Evolutionary conservation across 2,113 vertebrate species (phyloP).

Genomic region (Phaethon lepturus): DNA sequence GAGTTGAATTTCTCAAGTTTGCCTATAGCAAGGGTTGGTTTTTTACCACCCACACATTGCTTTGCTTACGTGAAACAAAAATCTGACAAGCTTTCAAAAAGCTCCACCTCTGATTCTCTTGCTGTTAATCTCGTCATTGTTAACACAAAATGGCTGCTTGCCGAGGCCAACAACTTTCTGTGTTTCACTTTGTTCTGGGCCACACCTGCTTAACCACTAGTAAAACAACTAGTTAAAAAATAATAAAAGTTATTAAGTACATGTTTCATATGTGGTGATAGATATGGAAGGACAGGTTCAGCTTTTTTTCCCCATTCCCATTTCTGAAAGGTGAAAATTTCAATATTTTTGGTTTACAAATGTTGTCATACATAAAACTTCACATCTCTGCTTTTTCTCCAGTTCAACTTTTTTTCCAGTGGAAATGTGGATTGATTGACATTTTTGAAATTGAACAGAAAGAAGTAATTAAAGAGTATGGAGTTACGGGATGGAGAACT

Average conservation of each 20-base stretch:
- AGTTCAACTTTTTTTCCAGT: background rate
- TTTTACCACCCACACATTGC: conserved; percentile 28
- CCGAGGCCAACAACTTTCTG: background rate
- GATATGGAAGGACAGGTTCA: background rate
- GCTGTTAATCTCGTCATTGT: conserved; percentile 16
- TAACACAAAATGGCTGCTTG: conserved; percentile 6
- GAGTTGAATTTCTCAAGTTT: conserved; percentile 33
- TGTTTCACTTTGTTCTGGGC: background rate
- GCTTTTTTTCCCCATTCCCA: background rate
- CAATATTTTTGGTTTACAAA: background rate
- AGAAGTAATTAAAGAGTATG: background rate
- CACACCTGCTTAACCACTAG: conserved; percentile 17
- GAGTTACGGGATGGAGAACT: background rate
- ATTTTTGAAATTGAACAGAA: background rate
- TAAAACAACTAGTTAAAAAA: conserved; percentile 15
- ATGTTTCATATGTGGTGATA: background rate
- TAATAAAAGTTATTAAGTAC: background rate
- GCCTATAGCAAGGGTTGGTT: conserved; percentile 15
- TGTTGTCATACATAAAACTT: fast-evolving
- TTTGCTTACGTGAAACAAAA: conserved; percentile 24
- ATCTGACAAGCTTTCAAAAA: conserved; percentile 43
- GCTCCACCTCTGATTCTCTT: conserved; percentile 18
- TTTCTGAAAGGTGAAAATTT: background rate
- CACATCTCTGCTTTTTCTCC: background rate
- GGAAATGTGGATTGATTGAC: background rate